A percentile compares a stretch with the other conserved stretches of the same genome.
Evolutionary conservation across 1,140 invertebrate species (phyloP).

Genomic region (Neodiprion lecontei): DNA sequence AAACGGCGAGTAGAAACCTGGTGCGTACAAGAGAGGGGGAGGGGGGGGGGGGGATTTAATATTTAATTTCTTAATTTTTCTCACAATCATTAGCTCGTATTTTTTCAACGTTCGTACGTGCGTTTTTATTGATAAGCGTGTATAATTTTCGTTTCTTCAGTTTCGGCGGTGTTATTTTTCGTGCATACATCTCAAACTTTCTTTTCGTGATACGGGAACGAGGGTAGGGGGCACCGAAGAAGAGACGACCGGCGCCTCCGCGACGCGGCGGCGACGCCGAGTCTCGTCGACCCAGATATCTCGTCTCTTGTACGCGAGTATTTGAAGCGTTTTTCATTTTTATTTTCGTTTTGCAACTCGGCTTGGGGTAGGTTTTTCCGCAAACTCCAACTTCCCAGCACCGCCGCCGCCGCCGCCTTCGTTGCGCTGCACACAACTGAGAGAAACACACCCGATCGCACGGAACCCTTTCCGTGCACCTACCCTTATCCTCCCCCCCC

Average conservation of each 20-base stretch:
- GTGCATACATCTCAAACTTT: background rate
- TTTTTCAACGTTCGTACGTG: no score
- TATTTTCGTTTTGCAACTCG: constrained; percentile 37
- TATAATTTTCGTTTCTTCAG: no score
- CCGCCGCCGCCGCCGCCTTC: constrained; percentile 18
- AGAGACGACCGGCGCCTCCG: constrained; percentile 56
- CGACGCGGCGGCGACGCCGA: constrained; percentile 55
- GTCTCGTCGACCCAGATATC: constrained; percentile 56
- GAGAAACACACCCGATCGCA: background rate
- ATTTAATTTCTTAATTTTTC: no score
- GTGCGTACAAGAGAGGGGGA: no score
- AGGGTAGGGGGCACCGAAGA: background rate
- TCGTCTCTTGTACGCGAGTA: constrained; percentile 40
- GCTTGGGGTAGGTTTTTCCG: constrained; percentile 48
- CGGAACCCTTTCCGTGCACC: background rate
- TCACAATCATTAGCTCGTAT: no score
- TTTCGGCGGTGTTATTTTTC: background rate
- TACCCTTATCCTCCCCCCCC: constrained; percentile 10
- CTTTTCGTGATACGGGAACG: background rate
- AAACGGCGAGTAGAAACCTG: no score
- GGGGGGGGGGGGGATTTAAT: no score
- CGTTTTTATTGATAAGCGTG: no score
- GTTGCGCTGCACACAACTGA: background rate
- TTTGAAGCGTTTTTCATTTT: constrained; percentile 50
- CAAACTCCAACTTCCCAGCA: constrained; percentile 31